These are phyloP conservation scores for Nebria salina DNA, from an alignment of 2,888 invertebrate species.

Conservation along the genomic window DNA sequence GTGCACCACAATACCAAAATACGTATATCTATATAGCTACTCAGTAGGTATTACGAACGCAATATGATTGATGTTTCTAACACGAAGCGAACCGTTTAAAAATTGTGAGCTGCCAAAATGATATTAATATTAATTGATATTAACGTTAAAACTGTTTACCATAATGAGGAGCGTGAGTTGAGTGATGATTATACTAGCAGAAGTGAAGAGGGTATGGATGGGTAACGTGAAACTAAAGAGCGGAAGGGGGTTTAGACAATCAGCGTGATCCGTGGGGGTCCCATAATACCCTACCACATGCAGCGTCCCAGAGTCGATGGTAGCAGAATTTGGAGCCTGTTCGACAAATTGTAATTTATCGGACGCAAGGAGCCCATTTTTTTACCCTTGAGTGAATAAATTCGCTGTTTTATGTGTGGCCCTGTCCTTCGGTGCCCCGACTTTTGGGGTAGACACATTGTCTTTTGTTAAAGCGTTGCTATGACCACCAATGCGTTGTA, in stretches of 20 bases:
- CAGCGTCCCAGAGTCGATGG: slow-evolving; percentile 27
- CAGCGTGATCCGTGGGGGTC: slow-evolving; percentile 15
- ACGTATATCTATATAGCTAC: too few species aligned
- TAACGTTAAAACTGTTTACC: slow-evolving; percentile 47
- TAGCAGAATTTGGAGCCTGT: slow-evolving; percentile 49
- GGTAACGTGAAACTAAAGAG: not conserved
- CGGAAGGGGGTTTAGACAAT: slow-evolving; percentile 11
- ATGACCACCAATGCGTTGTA: slow-evolving; percentile 22
- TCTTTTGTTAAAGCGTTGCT: slow-evolving; percentile 8
- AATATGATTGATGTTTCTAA: slow-evolving; percentile 36
- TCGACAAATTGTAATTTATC: slow-evolving; percentile 65
- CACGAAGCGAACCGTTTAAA: slow-evolving; percentile 29
- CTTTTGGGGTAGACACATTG: slow-evolving; percentile 1
- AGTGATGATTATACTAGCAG: not conserved
- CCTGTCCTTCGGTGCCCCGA: slow-evolving; percentile 52
- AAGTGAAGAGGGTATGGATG: slow-evolving; percentile 1
- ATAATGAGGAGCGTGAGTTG: slow-evolving; percentile 39
- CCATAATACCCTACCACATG: slow-evolving; percentile 44
- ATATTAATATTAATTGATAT: slow-evolving; percentile 48
- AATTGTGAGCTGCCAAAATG: slow-evolving; percentile 45
- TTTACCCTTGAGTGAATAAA: slow-evolving; percentile 57
- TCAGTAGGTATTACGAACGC: not conserved
- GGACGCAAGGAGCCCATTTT: slow-evolving; percentile 55
- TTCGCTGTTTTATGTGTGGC: slow-evolving; percentile 60
- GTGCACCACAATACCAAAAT: too few species aligned